These are phyloP conservation scores for Leptinotarsa tumamoca DNA, from an alignment of 2,888 invertebrate species.

Conservation along the genomic window DNA sequence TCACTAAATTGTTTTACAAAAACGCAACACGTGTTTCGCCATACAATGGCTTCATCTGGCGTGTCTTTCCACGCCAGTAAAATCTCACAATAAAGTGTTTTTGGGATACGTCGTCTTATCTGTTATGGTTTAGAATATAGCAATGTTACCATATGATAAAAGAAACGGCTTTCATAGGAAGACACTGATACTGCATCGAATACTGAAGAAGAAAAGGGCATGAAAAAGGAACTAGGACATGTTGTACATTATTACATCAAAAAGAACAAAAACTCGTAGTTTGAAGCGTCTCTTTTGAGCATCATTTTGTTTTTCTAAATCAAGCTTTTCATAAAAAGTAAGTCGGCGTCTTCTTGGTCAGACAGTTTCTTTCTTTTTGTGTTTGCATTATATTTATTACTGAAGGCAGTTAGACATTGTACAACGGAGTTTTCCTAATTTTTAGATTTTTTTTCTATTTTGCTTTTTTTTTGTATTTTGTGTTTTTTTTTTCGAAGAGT, in stretches of 20 bases:
- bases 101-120: no score
- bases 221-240: no score
- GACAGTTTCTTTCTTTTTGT: not conserved
- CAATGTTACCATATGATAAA: no score
- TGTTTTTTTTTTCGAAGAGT: not conserved
- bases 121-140: no score
- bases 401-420: not conserved
- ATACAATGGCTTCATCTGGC: no score
- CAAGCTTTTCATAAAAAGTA: not conserved
- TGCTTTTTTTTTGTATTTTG: not conserved
- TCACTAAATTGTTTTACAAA: no score
- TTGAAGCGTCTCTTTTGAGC: not conserved
- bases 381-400: not conserved
- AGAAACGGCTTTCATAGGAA: slow-evolving; percentile 14
- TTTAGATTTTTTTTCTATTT: not conserved
- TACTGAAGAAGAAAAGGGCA: not conserved
- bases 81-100: no score
- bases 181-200: not conserved
- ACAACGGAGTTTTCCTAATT: not conserved
- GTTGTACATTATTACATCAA: not conserved
- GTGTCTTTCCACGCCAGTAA: no score
- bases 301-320: not conserved
- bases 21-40: no score
- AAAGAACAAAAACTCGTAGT: not conserved
- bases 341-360: not conserved